These are phyloP conservation scores for Darevskia mixta DNA, from an alignment of 2,797 vertebrate genomes.

Conservation along the genomic window DNA sequence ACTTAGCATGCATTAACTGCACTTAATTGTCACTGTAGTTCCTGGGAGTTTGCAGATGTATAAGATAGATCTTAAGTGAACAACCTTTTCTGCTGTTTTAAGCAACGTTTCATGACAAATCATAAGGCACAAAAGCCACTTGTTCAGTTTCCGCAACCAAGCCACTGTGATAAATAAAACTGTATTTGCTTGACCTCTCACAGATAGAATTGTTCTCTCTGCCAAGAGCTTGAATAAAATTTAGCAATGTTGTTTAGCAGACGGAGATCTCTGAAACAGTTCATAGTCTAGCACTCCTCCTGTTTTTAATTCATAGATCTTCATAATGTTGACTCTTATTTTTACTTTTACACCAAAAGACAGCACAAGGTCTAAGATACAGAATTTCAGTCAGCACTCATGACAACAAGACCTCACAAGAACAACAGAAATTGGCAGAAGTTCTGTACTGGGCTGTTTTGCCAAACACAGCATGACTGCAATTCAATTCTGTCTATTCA, in stretches of 20 bases:
- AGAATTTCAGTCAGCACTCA: conserved; percentile 1
- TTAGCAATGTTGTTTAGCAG: conserved; percentile 26
- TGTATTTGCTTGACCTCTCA: conserved; percentile 23
- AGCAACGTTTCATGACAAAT: conserved; percentile 52
- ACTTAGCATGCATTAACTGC: conserved; percentile 42
- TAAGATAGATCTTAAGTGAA: conserved; percentile 38
- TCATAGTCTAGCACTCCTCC: background rate
- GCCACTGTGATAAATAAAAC: conserved; percentile 27
- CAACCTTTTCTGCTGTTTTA: conserved; percentile 52
- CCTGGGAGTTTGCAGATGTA: background rate
- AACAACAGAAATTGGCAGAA: conserved; percentile 18
- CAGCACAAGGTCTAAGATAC: background rate
- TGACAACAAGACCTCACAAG: conserved; percentile 25
- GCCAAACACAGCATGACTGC: conserved; percentile 53
- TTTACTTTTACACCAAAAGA: conserved; percentile 10
- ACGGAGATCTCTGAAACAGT: conserved; percentile 9
- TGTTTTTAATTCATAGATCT: conserved; percentile 12
- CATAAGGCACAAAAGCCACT: conserved; percentile 16
- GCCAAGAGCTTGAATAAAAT: conserved; percentile 29
- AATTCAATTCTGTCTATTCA: conserved; percentile 58
- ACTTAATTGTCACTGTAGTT: conserved; percentile 50
- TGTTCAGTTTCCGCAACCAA: conserved; percentile 1
- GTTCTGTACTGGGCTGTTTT: conserved; percentile 29
- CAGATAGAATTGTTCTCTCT: background rate
- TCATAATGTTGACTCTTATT: background rate